A percentile compares a stretch with the other conserved stretches of the same genome.
Conservation (phyloP, 1,140 invertebrate species). For the Heliconius nattereri region DNA sequence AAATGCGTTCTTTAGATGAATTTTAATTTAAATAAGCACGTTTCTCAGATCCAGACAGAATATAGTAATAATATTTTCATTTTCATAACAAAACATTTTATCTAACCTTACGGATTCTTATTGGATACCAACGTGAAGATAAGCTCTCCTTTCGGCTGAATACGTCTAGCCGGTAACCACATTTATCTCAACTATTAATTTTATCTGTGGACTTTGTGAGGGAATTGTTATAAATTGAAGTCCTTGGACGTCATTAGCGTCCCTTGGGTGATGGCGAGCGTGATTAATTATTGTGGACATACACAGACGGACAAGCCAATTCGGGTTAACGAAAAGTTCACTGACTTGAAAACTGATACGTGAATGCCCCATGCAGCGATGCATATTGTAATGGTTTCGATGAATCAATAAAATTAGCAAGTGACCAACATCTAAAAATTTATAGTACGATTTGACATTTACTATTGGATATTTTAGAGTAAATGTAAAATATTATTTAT, state of each 20-base stretch:
- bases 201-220: constrained; percentile 60
- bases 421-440: constrained; percentile 7
- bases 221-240: constrained; percentile 70
- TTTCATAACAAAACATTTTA: constrained; percentile 21
- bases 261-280: constrained; percentile 61
- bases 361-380: constrained; percentile 50
- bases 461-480: not conserved
- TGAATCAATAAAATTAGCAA: constrained; percentile 36
- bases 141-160: constrained; percentile 25
- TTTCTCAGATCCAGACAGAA: constrained; percentile 32
- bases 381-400: constrained; percentile 40
- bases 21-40: constrained; percentile 15
- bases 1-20: not conserved
- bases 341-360: constrained; percentile 56
- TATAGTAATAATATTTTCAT: constrained; percentile 4
- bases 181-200: constrained; percentile 66
- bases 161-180: constrained; percentile 43
- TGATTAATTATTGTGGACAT: constrained; percentile 74
- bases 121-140: constrained; percentile 19
- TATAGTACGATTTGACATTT: not conserved
- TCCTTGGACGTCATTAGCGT: constrained; percentile 70
- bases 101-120: constrained; percentile 28
- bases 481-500: not conserved
- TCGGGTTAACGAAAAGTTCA: constrained; percentile 72
- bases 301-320: constrained; percentile 67